A percentile compares a stretch with the other conserved stretches of the same genome.
Conservation (phyloP, 2,888 invertebrate species). For the Sepiola atlantica region DNA sequence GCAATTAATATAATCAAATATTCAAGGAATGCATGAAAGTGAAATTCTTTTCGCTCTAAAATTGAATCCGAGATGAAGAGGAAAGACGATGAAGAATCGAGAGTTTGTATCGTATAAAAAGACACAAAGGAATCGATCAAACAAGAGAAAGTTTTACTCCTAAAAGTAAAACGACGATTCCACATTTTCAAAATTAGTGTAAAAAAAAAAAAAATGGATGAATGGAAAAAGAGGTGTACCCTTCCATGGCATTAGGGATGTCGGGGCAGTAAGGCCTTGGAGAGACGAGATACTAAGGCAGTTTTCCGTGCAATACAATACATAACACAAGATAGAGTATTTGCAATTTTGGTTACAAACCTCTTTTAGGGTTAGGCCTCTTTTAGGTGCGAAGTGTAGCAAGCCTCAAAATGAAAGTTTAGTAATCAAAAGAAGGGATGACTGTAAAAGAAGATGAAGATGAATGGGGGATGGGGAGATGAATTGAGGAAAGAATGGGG, state of each 20-base stretch:
- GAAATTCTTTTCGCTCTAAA: background rate
- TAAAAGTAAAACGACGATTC: background rate
- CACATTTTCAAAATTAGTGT: background rate
- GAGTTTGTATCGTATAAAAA: background rate
- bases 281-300: background rate
- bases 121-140: background rate
- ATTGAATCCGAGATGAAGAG: background rate
- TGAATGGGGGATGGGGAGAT: too few species aligned
- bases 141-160: background rate
- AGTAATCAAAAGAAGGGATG: too few species aligned
- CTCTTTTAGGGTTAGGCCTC: too few species aligned
- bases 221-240: background rate
- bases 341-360: background rate
- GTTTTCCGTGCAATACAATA: background rate
- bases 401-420: background rate
- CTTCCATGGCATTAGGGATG: background rate
- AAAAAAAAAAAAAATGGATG: background rate
- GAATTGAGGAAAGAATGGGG: too few species aligned
- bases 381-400: background rate
- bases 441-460: too few species aligned
- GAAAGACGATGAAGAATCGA: background rate
- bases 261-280: background rate
- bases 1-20: background rate
- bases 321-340: background rate
- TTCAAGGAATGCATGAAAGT: background rate